Conservation (phyloP, 2,797 vertebrate species). For the Enteromius thamalakanensis region DNA sequence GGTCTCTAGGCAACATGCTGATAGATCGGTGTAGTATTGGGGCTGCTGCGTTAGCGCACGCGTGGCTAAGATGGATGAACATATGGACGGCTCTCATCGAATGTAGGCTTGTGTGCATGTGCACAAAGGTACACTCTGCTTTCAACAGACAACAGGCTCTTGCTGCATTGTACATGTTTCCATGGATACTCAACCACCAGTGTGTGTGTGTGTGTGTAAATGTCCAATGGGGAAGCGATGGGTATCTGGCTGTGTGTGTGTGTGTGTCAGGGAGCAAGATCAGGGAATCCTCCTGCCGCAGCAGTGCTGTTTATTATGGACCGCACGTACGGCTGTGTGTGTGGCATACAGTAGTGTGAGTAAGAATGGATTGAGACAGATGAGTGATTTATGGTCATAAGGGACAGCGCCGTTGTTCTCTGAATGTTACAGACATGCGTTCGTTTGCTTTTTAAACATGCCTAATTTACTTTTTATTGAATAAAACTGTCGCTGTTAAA, state of each 20-base stretch:
- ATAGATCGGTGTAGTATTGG: slow-evolving; percentile 37
- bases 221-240: slow-evolving; percentile 40
- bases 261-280: slow-evolving; percentile 55
- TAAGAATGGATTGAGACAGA: slow-evolving; percentile 36
- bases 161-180: slow-evolving; percentile 61
- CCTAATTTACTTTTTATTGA: slow-evolving; percentile 7
- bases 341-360: slow-evolving; percentile 46
- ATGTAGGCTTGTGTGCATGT: slow-evolving; percentile 16
- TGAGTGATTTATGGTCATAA: slow-evolving; percentile 55
- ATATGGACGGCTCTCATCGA: slow-evolving; percentile 14
- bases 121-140: slow-evolving; percentile 25
- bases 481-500: neutral
- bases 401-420: slow-evolving; percentile 43
- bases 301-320: slow-evolving; percentile 58
- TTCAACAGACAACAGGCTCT: slow-evolving; percentile 59
- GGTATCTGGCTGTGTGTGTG: slow-evolving; percentile 28
- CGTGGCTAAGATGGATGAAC: slow-evolving; percentile 14
- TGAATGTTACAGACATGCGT: neutral
- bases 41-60: neutral
- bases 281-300: slow-evolving; percentile 60
- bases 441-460: neutral
- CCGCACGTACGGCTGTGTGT: slow-evolving; percentile 39
- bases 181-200: slow-evolving; percentile 56
- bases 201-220: slow-evolving; percentile 52
- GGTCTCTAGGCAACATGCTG: slow-evolving; percentile 49